These are phyloP conservation scores for Ceratina australensis DNA, from an alignment of 1,140 invertebrate species.

Conservation along the genomic window DNA sequence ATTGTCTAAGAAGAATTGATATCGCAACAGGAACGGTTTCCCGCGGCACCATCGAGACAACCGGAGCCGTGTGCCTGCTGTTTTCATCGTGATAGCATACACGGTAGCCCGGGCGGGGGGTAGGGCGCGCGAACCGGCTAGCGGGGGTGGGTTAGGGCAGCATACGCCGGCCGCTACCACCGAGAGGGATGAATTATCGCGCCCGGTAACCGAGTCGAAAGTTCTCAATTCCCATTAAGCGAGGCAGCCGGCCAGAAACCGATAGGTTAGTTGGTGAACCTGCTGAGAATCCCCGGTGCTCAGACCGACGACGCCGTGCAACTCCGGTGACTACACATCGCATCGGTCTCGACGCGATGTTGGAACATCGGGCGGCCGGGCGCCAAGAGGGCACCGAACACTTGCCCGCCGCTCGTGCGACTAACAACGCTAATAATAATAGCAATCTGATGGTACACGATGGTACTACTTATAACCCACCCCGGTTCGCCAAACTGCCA, in stretches of 20 bases:
- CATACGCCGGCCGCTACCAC: constrained; percentile 48
- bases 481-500: background rate
- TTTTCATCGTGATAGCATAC: constrained; percentile 37
- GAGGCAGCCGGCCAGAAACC: constrained; percentile 73
- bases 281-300: constrained; percentile 63
- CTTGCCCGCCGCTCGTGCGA: constrained; percentile 1
- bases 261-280: constrained; percentile 71
- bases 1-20: constrained; percentile 33
- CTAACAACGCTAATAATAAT: constrained; percentile 33
- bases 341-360: constrained; percentile 37
- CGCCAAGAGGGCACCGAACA: constrained; percentile 16
- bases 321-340: constrained; percentile 51
- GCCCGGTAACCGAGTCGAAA: constrained; percentile 68
- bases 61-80: constrained; percentile 29
- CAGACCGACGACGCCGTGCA: constrained; percentile 42
- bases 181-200: constrained; percentile 71
- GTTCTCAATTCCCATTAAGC: constrained; percentile 76
- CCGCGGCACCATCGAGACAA: background rate
- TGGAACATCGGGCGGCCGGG: constrained; percentile 56
- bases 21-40: constrained; percentile 15
- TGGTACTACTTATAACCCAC: background rate
- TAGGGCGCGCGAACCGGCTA: background rate
- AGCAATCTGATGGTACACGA: background rate
- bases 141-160: constrained; percentile 28
- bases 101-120: constrained; percentile 13